A percentile compares a stretch with the other conserved stretches of the same genome.
These are phyloP conservation scores for Celastrina argiolus DNA, from an alignment of 2,888 invertebrate species.

Conservation along the genomic window DNA sequence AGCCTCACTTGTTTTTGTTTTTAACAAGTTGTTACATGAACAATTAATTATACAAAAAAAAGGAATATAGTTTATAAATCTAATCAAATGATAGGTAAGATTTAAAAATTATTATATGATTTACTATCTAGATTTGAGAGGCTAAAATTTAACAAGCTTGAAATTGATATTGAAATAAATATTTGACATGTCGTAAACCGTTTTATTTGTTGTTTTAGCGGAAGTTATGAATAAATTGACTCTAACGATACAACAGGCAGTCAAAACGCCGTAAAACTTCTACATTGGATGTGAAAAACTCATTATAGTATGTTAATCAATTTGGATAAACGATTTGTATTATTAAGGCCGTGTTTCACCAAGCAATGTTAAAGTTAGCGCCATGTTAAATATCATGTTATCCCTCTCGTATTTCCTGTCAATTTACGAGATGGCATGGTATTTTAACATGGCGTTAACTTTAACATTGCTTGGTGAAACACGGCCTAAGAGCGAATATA, in stretches of 20 bases:
- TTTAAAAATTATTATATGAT: not conserved
- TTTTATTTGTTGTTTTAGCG: slow-evolving; percentile 2
- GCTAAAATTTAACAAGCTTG: not conserved
- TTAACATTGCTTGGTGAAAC: too few species aligned
- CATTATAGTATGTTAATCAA: slow-evolving; percentile 15
- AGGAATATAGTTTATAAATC: slow-evolving; percentile 1
- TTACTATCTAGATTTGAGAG: not conserved
- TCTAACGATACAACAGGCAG: not conserved
- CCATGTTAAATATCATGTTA: too few species aligned
- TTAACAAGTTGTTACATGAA: too few species aligned
- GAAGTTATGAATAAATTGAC: slow-evolving; percentile 16
- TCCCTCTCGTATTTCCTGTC: too few species aligned
- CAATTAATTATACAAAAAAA: too few species aligned
- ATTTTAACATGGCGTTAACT: too few species aligned
- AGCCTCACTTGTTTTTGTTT: too few species aligned
- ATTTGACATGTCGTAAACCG: not conserved
- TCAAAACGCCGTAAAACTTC: slow-evolving; percentile 7
- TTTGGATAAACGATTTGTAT: not conserved
- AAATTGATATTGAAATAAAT: not conserved
- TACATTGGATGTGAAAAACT: not conserved
- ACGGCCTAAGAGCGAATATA: too few species aligned
- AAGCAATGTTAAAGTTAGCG: too few species aligned
- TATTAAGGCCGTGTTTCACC: not conserved
- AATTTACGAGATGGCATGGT: too few species aligned
- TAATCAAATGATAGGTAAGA: not conserved